These are phyloP conservation scores for Dicyrtomina minuta DNA, from an alignment of 2,888 invertebrate genomes.

Conservation along the genomic window DNA sequence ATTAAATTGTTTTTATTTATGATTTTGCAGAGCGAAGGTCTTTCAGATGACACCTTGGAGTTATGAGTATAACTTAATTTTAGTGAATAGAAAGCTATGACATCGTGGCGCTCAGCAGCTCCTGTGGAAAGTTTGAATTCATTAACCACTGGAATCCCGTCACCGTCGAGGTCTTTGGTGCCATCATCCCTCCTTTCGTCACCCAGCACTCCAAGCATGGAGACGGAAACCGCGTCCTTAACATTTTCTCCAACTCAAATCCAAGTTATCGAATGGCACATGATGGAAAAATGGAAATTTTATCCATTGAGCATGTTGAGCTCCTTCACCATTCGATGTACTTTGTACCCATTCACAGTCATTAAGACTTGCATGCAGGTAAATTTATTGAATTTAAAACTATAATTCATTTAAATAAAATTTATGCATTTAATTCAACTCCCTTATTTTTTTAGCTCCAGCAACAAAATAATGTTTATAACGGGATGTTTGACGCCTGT, in stretches of 20 bases:
- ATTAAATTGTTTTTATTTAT: no score
- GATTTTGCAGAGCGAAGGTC: no score
- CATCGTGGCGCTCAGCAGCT: background rate
- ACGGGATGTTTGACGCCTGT: slow-evolving; percentile 79
- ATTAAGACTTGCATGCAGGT: slow-evolving; percentile 90
- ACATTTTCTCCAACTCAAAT: background rate
- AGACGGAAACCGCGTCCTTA: background rate
- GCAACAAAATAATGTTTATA: slow-evolving; percentile 55
- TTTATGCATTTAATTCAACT: background rate
- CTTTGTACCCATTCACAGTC: slow-evolving; percentile 87
- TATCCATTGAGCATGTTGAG: slow-evolving; percentile 89
- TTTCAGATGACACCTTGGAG: no score
- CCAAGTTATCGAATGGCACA: slow-evolving; percentile 98
- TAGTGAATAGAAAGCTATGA: no score
- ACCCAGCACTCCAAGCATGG: no score
- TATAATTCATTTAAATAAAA: background rate
- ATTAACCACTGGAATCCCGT: background rate
- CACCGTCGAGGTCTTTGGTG: no score
- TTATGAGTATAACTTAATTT: no score
- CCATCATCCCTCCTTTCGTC: background rate
- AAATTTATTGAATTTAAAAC: slow-evolving; percentile 60
- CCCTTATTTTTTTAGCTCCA: slow-evolving; percentile 51
- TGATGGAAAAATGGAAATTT: slow-evolving; percentile 96
- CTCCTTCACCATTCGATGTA: slow-evolving; percentile 72
- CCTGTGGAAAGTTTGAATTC: background rate